These are phyloP conservation scores for Rhabditophanes sp. DNA, from an alignment of 2,888 invertebrate genomes.

Conservation along the genomic window DNA sequence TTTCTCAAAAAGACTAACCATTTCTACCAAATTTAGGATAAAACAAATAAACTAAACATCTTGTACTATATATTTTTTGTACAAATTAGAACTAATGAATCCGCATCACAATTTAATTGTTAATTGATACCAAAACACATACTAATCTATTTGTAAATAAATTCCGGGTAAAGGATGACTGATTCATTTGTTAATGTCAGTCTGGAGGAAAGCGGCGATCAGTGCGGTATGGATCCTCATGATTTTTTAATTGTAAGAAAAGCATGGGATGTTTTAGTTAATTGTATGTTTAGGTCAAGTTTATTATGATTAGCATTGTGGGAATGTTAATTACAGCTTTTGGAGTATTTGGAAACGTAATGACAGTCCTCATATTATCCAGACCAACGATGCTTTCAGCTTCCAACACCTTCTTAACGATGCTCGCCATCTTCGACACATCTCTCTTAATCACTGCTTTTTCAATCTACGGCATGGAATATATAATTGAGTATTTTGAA, in stretches of 20 bases:
- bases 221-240: conserved; percentile 26
- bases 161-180: too few species aligned
- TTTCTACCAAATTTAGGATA: neutral
- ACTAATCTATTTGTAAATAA: too few species aligned
- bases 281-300: conserved; percentile 19
- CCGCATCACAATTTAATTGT: too few species aligned
- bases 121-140: too few species aligned
- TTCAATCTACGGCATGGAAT: conserved; percentile 68
- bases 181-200: neutral
- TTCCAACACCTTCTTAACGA: conserved; percentile 80
- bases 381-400: conserved; percentile 87
- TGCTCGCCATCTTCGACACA: conserved; percentile 80
- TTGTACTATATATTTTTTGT: neutral
- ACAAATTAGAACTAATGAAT: neutral
- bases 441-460: conserved; percentile 66
- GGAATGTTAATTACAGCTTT: conserved; percentile 62
- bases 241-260: conserved; percentile 20
- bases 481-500: conserved; percentile 67
- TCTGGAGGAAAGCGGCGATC: conserved; percentile 4
- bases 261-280: neutral
- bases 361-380: conserved; percentile 74
- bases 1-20: too few species aligned
- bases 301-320: conserved; percentile 28
- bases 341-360: conserved; percentile 73
- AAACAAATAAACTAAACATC: neutral